Base-by-base conservation (phyloP, 2,888 invertebrate genomes). In the Blastobasis lacticolella region DNA sequence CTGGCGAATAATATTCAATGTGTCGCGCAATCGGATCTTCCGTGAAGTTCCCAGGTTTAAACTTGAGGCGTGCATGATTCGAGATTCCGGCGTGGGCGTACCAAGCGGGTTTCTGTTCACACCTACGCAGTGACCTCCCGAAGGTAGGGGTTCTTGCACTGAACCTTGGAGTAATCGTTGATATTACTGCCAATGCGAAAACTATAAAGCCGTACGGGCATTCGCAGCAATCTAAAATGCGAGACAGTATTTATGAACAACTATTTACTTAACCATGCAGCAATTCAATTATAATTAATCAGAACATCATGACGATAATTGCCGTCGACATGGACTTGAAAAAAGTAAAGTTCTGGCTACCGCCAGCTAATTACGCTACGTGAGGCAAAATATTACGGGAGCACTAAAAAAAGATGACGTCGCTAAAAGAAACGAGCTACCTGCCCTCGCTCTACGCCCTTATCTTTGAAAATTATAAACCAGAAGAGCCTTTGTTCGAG, bases 391-490 rank as follows among this genome's bases (percentile, higher is more conserved):
- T 23, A 23, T 23, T 23, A 23, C 23, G 23, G 23, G 23, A 23
- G 23, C 55, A 55, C 57, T 54, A 54, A 57, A 49, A 54, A 56
- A 62, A 56, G 54, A 54, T 49, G 49, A 58, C 58, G 61, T 58
- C 60, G 64, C 66, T 72, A 76, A 69, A 71, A 71, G 77, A 77
- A 73, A 71, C 58, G 61, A 66, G 73, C 74, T 72, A 75, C 75
- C 75, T 69, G 69, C 57, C 58, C 62, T 51, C 53, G 54, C 52
- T 62, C 53, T 23, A 23, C 53, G 57, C 50, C 53, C 62, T 78
- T 79, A 81, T 82, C 79, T 80, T 60, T 64, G 62, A 73, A 78
- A 80, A 78, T 78, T 77, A 80, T 76, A 76, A 75, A 71, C 73
- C 66, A 60, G 64, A 70, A 71, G 71, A 67, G 65, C 63, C 71